A percentile compares a stretch with the other conserved stretches of the same genome.
Conservation (phyloP, 2,888 invertebrate species). For the Drosophila putrida region DNA sequence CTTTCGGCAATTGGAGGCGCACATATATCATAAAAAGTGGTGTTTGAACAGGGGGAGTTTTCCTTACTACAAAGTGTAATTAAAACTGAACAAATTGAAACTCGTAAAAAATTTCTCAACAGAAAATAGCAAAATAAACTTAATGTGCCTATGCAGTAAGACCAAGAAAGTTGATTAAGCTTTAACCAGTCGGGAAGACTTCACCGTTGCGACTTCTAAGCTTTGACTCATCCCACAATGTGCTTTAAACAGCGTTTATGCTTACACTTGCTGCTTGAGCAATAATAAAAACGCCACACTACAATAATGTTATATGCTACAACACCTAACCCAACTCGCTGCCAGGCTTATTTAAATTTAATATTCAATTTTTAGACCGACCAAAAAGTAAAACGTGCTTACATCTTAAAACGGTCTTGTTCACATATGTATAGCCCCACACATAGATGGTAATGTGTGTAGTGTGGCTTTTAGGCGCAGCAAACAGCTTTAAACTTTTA, state of each 20-base stretch:
- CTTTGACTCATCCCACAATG: conserved; percentile 12
- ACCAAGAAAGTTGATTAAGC: conserved; percentile 42
- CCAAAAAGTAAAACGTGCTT: conserved; percentile 45
- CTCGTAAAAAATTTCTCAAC: background rate
- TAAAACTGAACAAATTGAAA: conserved; percentile 16
- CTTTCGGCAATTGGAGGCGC: too few species aligned
- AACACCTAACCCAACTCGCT: conserved; percentile 51
- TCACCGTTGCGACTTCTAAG: background rate
- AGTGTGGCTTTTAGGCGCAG: conserved; percentile 65
- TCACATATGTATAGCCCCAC: background rate
- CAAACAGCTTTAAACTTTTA: conserved; percentile 71
- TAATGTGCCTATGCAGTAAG: conserved; percentile 30
- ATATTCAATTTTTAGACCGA: conserved; percentile 69
- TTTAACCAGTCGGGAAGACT: conserved; percentile 5
- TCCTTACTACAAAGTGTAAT: background rate
- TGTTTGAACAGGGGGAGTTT: too few species aligned
- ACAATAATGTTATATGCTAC: conserved; percentile 13
- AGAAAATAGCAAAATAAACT: conserved; percentile 29
- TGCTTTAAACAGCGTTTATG: conserved; percentile 11
- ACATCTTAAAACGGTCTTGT: conserved; percentile 40
- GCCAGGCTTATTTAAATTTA: conserved; percentile 74
- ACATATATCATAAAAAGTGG: too few species aligned
- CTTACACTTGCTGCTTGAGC: conserved; percentile 40
- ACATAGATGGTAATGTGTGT: conserved; percentile 18
- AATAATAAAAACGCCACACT: conserved; percentile 48